Evolutionary conservation across 2,113 vertebrate genomes (phyloP), one percentile per base, ranked within the genome.

Genomic region (Peromyscus californicus): DNA sequence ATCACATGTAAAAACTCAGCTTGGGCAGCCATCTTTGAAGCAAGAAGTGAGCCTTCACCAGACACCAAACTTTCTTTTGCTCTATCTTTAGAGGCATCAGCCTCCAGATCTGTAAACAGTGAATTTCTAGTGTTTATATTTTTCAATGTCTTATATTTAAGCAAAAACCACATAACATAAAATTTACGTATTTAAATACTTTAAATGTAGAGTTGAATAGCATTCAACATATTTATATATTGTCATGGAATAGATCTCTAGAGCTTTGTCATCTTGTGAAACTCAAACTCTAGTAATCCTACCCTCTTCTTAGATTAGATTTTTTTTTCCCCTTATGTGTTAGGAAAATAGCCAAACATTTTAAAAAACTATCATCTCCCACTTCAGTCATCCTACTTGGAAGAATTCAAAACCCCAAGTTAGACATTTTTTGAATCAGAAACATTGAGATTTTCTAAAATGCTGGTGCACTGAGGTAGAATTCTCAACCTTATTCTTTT

Each of bases 401-500:
- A 95, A 57, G 51, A 90, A 63, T 89, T 95, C 24, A 45, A 80
- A 94, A 54, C 26, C 63, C 17, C 33, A 89, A 93, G 24, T 12
- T 63, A 80, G 57, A 15, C 17, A 70, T 65, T 51, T 72, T 87
- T 65, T 72, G 78, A 94, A 26, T 39, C 88, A 51, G 15, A 63
- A 87, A 39, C 54, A 10, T 39, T 84, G 69, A 13, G 54, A 90
- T 90, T 97, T 93, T 95, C 84, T 69, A 70, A 93, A 90, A 94
- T 90, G 45, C 76, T 93, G 67, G 42, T 7, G 5, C 7, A 61
- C 8, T 67, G 26, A 42, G 21, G 26, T 22, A 42, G 48, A 85
- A 45, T 90, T 95, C 70, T 95, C 69, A 67, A 90, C 74, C 84
- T 95, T 87, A 87, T 84, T 94, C 42, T n/a, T 76, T 97, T 63